Conservation (phyloP, 2,888 invertebrate genomes). For the Lasioglossum calceatum region DNA sequence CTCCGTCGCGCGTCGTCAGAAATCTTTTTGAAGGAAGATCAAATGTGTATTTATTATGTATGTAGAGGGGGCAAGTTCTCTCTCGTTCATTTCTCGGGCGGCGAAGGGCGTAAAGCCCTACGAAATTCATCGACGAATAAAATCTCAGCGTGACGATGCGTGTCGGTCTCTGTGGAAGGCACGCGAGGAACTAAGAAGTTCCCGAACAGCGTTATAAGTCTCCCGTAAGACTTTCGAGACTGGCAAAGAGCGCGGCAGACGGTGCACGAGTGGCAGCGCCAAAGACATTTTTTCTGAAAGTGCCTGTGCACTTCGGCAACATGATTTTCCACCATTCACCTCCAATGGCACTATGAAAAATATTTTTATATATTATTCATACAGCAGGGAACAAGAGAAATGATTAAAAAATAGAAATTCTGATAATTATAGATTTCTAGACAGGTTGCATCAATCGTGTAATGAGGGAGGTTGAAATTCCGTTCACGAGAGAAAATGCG, state of each 20-base stretch:
- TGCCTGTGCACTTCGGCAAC: no score
- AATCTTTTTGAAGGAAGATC: background rate
- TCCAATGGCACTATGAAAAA: no score
- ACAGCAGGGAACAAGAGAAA: no score
- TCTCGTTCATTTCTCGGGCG: background rate
- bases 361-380: no score
- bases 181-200: background rate
- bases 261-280: background rate
- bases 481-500: background rate
- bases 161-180: background rate
- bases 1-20: no score
- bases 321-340: no score
- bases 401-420: no score
- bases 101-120: background rate
- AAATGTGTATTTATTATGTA: background rate
- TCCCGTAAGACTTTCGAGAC: background rate
- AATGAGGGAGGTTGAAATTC: background rate
- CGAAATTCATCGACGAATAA: slow-evolving; percentile 1
- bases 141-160: background rate
- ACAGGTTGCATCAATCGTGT: background rate
- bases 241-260: background rate
- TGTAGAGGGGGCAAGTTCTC: background rate
- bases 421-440: background rate
- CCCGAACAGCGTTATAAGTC: background rate
- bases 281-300: background rate